Evolutionary conservation across 2,797 vertebrate genomes (phyloP).

Genomic region (Rhincodon typus): DNA sequence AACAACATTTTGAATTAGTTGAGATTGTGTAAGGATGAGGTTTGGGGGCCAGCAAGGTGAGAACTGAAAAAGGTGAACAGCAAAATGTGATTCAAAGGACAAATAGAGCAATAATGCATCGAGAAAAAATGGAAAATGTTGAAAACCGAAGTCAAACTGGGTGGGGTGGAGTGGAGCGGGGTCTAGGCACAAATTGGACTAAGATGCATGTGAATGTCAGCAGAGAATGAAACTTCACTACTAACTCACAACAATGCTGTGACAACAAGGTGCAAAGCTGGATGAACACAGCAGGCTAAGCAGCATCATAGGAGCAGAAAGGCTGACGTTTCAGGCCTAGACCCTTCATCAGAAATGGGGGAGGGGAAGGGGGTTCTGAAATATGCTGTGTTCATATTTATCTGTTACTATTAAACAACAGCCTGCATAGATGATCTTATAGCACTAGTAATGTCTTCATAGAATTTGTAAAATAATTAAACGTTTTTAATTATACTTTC

Average conservation of each 20-base stretch:
- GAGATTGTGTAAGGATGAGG: background rate
- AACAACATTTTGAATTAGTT: background rate
- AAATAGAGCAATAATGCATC: background rate
- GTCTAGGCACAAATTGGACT: background rate
- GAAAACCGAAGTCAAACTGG: background rate
- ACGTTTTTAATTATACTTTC: background rate
- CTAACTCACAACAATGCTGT: too few relatives aligned
- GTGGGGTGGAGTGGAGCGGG: too few relatives aligned
- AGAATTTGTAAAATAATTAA: background rate
- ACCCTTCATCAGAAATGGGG: too few relatives aligned
- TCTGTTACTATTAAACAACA: background rate
- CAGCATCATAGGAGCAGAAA: too few relatives aligned
- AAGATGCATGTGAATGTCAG: background rate
- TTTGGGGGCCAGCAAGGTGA: background rate
- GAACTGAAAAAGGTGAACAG: background rate
- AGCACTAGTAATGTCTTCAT: background rate
- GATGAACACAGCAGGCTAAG: too few relatives aligned
- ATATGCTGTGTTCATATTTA: background rate
- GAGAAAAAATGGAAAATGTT: background rate
- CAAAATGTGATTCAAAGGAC: background rate
- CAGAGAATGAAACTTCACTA: background rate
- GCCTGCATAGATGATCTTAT: background rate
- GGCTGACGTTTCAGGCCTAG: too few relatives aligned
- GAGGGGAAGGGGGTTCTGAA: too few relatives aligned
- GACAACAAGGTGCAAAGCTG: too few relatives aligned